Percentiles rank a stretch among this genome's conserved stretches.
Evolutionary conservation across 2,113 vertebrate species (phyloP).

Genomic region (Haemorhous mexicanus): DNA sequence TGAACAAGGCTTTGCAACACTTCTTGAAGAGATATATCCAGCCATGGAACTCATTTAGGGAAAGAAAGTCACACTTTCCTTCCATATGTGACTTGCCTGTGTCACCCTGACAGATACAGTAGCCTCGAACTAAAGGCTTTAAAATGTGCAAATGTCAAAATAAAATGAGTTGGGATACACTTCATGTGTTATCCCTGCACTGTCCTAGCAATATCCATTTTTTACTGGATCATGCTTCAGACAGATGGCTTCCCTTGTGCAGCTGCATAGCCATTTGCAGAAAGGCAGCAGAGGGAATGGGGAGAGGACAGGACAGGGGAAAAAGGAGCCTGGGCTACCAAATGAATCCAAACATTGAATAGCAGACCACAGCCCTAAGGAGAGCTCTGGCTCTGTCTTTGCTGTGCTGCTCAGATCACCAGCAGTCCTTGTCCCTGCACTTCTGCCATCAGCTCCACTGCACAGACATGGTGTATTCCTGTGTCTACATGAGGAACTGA

Average conservation of each 20-base stretch:
- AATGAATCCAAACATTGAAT: neutral
- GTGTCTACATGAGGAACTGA: neutral
- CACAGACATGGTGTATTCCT: neutral
- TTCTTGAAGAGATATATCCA: neutral
- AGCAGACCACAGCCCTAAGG: neutral
- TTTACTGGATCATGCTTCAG: neutral
- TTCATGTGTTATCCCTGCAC: neutral
- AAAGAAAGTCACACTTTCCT: conserved; percentile 9
- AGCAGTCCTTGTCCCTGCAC: neutral
- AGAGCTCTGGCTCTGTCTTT: neutral
- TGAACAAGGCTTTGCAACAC: neutral
- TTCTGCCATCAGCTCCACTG: neutral
- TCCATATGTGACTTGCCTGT: neutral
- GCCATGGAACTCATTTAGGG: neutral
- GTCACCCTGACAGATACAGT: neutral
- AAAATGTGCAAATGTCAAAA: neutral
- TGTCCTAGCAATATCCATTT: neutral
- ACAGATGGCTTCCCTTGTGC: neutral
- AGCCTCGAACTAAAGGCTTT: neutral
- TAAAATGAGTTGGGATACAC: neutral
- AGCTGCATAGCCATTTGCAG: neutral
- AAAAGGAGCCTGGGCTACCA: neutral
- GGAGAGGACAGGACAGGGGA: neutral
- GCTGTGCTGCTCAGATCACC: neutral
- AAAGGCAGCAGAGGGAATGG: neutral